A percentile compares a stretch with the other conserved stretches of the same genome.
These are phyloP conservation scores for Actenoides lindsayi DNA, from an alignment of 2,113 vertebrate species.

Conservation along the genomic window DNA sequence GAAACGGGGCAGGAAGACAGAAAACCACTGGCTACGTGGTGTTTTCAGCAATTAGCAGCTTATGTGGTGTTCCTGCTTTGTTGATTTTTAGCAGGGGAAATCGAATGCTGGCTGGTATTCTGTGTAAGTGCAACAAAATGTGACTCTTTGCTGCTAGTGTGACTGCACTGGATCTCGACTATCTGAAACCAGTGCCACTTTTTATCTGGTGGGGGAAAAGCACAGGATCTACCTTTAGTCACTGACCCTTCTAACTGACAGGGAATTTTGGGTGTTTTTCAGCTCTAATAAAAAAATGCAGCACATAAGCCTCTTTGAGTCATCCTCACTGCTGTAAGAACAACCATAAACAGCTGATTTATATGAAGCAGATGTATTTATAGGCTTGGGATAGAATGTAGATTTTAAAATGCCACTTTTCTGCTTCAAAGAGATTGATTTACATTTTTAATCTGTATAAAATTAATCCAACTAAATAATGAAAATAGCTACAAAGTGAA, in stretches of 20 bases:
- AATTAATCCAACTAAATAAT: conserved; percentile 41
- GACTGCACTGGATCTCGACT: background rate
- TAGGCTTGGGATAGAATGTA: conserved; percentile 29
- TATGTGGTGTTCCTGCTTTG: background rate
- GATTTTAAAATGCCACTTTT: conserved; percentile 35
- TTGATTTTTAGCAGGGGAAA: background rate
- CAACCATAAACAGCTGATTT: conserved; percentile 53
- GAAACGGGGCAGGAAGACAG: background rate
- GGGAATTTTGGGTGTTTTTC: background rate
- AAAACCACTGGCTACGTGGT: background rate
- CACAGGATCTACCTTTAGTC: conserved; percentile 1
- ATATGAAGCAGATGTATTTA: conserved; percentile 45
- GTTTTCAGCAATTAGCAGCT: background rate
- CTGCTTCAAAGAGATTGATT: conserved; percentile 15
- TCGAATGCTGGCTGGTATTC: background rate
- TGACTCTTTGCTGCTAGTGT: background rate
- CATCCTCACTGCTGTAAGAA: conserved; percentile 42
- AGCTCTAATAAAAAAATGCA: conserved; percentile 46
- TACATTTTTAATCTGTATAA: conserved; percentile 23
- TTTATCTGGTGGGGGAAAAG: background rate
- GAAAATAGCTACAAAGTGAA: background rate
- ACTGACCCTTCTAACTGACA: conserved; percentile 26
- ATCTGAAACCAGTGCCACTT: background rate
- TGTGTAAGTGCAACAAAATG: background rate
- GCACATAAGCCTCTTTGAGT: conserved; percentile 55